Base-by-base conservation (phyloP, 2,113 vertebrate genomes). In the Ondatra zibethicus region DNA sequence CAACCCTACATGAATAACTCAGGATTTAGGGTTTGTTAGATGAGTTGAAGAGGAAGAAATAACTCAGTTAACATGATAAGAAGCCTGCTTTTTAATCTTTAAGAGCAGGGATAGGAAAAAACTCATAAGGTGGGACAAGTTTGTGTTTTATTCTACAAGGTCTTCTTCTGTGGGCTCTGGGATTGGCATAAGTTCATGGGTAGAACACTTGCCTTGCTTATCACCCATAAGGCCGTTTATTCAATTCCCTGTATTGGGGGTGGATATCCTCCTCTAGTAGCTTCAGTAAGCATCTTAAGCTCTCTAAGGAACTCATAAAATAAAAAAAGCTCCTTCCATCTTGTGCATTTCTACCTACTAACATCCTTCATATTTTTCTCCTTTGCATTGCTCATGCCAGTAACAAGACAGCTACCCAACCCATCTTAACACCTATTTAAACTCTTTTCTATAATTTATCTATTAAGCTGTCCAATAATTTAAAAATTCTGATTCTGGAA, bases 201-300 rank as follows among this genome's bases (percentile, higher is more conserved):
- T 66, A 63, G 58, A 42, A 42, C n/a, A 85, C 27, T 45, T 33
- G 3, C 16, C 23, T 65, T 7, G 2, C 42, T 16, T 47, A 47
- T 42, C 29, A 65, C 6, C 27, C 61, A 11, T 65, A 21, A 47
- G 39, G 39, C 61, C 10, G 0, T 47, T 45, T 33, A 16, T 33
- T 86, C 9, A 66, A 23, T 47, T 45, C 16, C 4, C 84, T 66
- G 2, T 66, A 16, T 29, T 19, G 3, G 8, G 7, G 3, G 61
- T 45, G 29, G 3, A 11, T 42, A 47, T 86, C 47, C 16, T 68
- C 17, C 16, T 77, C 52, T 80, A 21, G 11, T 77, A 91, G 25
- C 31, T 91, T 88, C 73, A 88, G 33, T 89, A 96, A 65, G 27
- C 31, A 73, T 61, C 58, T 73, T 89, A 78, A 73, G 25, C 52